These are phyloP conservation scores for Orius laevigatus DNA, from an alignment of 1,140 invertebrate genomes.

Conservation along the genomic window DNA sequence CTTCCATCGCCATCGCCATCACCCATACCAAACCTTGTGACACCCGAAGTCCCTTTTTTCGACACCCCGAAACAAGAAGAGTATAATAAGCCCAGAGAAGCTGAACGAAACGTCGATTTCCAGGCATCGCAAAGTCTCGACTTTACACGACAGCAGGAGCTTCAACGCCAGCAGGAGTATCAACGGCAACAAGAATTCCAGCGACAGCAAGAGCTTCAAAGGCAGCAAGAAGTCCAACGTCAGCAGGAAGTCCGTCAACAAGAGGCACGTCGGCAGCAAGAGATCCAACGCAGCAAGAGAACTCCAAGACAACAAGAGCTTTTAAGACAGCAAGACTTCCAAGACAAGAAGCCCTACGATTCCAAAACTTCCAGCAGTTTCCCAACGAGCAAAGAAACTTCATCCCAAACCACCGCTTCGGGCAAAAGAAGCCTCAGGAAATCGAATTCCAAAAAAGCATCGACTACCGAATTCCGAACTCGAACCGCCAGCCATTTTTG, in stretches of 20 bases:
- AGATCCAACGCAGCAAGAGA: constrained; percentile 17
- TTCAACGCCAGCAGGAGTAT: constrained; percentile 30
- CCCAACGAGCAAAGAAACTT: no score
- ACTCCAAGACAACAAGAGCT: constrained; percentile 21
- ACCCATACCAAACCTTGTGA: no score
- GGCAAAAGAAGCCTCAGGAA: constrained; percentile 9
- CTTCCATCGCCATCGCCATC: no score
- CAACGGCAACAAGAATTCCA: constrained; percentile 33
- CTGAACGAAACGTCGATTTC: constrained; percentile 25
- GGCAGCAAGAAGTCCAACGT: constrained; percentile 16
- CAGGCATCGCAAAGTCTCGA: not conserved
- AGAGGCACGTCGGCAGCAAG: constrained; percentile 19
- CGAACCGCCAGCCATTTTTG: not conserved
- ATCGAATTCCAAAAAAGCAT: constrained; percentile 30
- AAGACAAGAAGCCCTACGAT: constrained; percentile 15
- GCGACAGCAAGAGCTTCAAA: constrained; percentile 27
- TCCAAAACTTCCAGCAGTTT: no score
- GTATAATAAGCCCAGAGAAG: not conserved
- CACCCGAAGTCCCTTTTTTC: no score
- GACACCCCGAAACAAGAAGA: not conserved
- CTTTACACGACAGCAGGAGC: constrained; percentile 48
- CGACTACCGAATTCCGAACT: constrained; percentile 21
- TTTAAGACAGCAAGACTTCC: constrained; percentile 17
- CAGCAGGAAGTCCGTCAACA: constrained; percentile 22
- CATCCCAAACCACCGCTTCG: no score